phyloP scores from a whole-genome alignment of 2,888 invertebrate species.

The Coleophora deauratella region DNA sequence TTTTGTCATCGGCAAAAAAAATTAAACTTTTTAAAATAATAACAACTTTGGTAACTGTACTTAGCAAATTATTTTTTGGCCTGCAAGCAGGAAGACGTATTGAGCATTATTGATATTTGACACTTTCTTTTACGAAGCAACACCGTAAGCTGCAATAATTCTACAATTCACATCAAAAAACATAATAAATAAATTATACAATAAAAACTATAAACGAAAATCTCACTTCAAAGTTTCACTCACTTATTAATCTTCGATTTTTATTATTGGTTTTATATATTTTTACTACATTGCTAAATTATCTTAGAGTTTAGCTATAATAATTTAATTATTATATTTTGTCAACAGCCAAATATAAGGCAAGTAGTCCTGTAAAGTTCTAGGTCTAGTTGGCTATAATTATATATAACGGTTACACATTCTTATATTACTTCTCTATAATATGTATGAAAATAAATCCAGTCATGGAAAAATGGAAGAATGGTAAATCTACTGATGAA shows the following conservation, averaged over 20 bases:
- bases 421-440: no score
- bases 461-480: no score
- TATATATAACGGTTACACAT: no score
- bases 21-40: no score
- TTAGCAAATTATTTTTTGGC: constrained; percentile 18
- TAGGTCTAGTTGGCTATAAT: background rate
- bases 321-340: constrained; percentile 23
- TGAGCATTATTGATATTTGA: constrained; percentile 23
- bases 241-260: background rate
- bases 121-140: constrained; percentile 13
- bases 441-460: no score
- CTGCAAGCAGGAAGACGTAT: constrained; percentile 28
- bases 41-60: no score
- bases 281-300: constrained; percentile 13
- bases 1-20: no score
- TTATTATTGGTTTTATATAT: constrained; percentile 11
- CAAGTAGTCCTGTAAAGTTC: constrained; percentile 53
- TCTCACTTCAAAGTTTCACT: no score
- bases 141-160: no score
- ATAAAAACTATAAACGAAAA: background rate
- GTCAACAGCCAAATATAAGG: constrained; percentile 58
- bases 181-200: constrained; percentile 2
- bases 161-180: constrained; percentile 1
- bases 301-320: background rate
- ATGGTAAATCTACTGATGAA: background rate